Percentiles rank a stretch among this genome's conserved stretches.
phyloP scores from a whole-genome alignment of 2,113 vertebrate species.

The Pitta sordida region DNA sequence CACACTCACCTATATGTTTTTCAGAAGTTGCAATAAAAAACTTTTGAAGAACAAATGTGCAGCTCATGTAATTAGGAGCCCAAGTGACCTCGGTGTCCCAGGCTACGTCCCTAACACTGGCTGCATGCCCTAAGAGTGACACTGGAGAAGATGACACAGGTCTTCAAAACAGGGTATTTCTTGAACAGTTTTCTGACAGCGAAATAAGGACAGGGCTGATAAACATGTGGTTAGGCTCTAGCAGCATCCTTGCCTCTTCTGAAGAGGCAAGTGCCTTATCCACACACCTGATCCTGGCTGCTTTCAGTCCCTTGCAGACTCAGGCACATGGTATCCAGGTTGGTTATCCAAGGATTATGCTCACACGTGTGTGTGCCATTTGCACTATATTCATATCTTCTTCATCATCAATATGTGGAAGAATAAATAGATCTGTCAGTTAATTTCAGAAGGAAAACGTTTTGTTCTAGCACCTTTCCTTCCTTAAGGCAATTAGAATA shows the following conservation, averaged over 20 bases:
- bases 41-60: background rate
- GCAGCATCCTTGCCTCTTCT: background rate
- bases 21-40: background rate
- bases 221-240: background rate
- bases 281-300: background rate
- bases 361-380: background rate
- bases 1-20: background rate
- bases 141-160: background rate
- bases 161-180: background rate
- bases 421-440: constrained; percentile 3
- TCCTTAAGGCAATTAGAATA: background rate
- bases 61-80: background rate
- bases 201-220: background rate
- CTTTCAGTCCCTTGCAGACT: background rate
- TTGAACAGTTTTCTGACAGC: background rate
- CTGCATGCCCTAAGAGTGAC: rapidly evolving
- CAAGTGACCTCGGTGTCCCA: background rate
- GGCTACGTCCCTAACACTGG: background rate
- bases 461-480: background rate
- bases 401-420: background rate
- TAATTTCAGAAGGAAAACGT: background rate
- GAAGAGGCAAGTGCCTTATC: background rate
- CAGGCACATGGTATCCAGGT: rapidly evolving
- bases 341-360: background rate
- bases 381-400: background rate